phyloP scores from a whole-genome alignment of 2,113 vertebrate species.

The Semicossyphus pulcher region DNA sequence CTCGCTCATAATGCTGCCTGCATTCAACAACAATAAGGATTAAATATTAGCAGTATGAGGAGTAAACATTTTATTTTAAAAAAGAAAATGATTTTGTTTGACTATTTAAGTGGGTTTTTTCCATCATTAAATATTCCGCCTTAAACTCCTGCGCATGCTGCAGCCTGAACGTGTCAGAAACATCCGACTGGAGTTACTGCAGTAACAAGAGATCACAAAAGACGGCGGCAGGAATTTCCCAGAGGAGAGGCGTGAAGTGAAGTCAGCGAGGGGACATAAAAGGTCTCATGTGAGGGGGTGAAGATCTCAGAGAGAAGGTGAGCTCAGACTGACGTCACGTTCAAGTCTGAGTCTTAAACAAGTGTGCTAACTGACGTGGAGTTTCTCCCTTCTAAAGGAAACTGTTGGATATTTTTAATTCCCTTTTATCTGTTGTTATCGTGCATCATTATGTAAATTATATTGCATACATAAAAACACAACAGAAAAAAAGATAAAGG shows the following conservation, averaged over 20 bases:
- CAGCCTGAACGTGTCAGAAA: background rate
- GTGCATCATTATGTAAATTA: too few relatives aligned
- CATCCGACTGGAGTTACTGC: background rate
- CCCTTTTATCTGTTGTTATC: too few relatives aligned
- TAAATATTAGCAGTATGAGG: too few relatives aligned
- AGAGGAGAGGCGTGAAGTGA: background rate
- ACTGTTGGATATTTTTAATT: too few relatives aligned
- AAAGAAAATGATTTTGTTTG: too few relatives aligned
- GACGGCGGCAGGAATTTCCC: background rate
- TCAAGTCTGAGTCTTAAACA: background rate
- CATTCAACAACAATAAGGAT: too few relatives aligned
- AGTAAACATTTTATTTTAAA: too few relatives aligned
- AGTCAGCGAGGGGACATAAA: slow-evolving; percentile 1
- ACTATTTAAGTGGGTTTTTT: background rate
- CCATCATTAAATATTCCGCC: background rate
- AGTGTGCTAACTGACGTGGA: too few relatives aligned
- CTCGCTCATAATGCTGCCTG: too few relatives aligned
- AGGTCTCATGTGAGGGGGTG: background rate
- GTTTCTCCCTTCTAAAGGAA: too few relatives aligned
- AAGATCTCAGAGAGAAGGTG: background rate
- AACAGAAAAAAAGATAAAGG: too few relatives aligned
- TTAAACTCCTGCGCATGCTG: background rate
- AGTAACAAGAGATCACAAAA: background rate
- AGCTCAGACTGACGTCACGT: background rate
- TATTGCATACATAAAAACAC: too few relatives aligned